A percentile compares a stretch with the other conserved stretches of the same genome.
Conservation (phyloP, 2,113 vertebrate genomes). For the Pardalotus punctatus region DNA sequence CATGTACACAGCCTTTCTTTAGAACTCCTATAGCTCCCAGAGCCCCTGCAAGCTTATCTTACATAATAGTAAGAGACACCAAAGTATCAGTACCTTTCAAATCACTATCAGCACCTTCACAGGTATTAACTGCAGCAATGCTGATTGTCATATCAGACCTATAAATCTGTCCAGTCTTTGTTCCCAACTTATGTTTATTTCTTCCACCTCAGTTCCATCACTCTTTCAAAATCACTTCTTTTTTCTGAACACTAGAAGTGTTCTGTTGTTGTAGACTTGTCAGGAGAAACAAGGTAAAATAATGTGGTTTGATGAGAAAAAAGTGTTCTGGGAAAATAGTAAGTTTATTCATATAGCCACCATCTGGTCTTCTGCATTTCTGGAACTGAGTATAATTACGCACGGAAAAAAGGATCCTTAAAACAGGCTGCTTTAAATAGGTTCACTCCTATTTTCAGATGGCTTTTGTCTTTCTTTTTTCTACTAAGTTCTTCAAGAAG, state of each 20-base stretch:
- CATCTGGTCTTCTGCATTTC: conserved; percentile 13
- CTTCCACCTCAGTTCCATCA: background rate
- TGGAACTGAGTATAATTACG: background rate
- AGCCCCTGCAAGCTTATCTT: background rate
- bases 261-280: background rate
- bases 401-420: background rate
- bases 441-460: conserved; percentile 46
- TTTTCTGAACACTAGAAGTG: background rate
- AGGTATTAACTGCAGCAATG: background rate
- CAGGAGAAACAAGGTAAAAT: background rate
- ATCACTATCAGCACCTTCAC: background rate
- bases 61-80: background rate
- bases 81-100: background rate
- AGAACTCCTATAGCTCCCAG: background rate
- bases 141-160: background rate
- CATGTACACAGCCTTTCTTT: background rate
- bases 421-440: background rate
- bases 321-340: conserved; percentile 2
- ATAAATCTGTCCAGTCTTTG: background rate
- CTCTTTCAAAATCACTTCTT: background rate
- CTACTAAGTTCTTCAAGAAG: conserved; percentile 94
- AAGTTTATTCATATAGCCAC: conserved; percentile 7
- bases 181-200: background rate
- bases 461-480: conserved; percentile 81
- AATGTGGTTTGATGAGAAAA: background rate